A percentile compares a stretch with the other conserved stretches of the same genome.
These are phyloP conservation scores for Scrobipalpa atriplicella DNA, from an alignment of 2,888 invertebrate species.

Conservation along the genomic window DNA sequence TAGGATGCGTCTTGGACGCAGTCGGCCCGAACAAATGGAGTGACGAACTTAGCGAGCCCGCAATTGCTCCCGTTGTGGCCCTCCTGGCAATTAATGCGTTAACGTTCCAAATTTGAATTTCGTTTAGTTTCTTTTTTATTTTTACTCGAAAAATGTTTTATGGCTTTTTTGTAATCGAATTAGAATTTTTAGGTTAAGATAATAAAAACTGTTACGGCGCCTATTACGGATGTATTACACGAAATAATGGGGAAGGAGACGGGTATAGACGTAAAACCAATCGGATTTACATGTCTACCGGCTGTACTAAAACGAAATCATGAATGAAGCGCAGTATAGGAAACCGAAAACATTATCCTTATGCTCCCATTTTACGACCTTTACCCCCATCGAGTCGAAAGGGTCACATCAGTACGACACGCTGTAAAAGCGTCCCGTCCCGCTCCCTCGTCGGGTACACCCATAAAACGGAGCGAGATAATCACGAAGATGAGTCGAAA, in stretches of 20 bases:
- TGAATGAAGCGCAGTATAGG: slow-evolving; percentile 82
- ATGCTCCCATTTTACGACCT: slow-evolving; percentile 83
- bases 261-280: slow-evolving; percentile 73
- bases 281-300: slow-evolving; percentile 81
- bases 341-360: slow-evolving; percentile 83
- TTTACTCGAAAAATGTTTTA: slow-evolving; percentile 16
- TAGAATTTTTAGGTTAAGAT: not conserved
- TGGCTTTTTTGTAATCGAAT: slow-evolving; percentile 12
- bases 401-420: slow-evolving; percentile 79
- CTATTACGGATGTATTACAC: slow-evolving; percentile 75
- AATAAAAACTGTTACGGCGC: slow-evolving; percentile 43
- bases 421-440: slow-evolving; percentile 66
- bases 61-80: slow-evolving; percentile 50
- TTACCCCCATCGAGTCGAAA: slow-evolving; percentile 81
- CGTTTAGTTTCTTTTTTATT: slow-evolving; percentile 36
- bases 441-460: slow-evolving; percentile 54
- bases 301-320: slow-evolving; percentile 81
- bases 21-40: slow-evolving; percentile 78
- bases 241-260: slow-evolving; percentile 65
- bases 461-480: slow-evolving; percentile 77
- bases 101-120: slow-evolving; percentile 73
- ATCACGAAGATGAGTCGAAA: slow-evolving; percentile 82
- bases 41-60: slow-evolving; percentile 60
- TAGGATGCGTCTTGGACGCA: slow-evolving; percentile 77
- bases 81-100: slow-evolving; percentile 73